Base-by-base conservation (phyloP, 1,140 invertebrate species). In the Drosophila funebris region DNA sequence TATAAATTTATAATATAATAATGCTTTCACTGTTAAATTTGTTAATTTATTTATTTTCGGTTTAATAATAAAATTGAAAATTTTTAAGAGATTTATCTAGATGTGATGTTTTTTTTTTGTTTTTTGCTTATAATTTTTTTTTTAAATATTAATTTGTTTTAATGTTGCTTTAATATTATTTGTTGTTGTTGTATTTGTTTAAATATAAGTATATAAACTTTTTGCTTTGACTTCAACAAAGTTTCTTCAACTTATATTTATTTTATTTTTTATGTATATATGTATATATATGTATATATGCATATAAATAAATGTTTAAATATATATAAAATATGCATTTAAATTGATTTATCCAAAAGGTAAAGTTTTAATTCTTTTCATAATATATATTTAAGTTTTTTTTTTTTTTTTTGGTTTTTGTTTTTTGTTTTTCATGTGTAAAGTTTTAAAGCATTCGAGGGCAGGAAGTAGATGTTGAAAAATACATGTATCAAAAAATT, bases 31-130 rank as follows among this genome's bases (percentile, higher is more conserved):
- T 82, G 78, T 83, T 83, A 82, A 83, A 83, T 87, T 85, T 81
- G 64, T 81, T 85, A 78, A 85, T 87, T 78, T 78, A 88, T 87
- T 87, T 78, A 82, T 63, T 84, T 84, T 84, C 75, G 67, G 83
- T 87, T 87, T 87, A 76, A 82, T 87, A 87, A 87, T 87, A 87
- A 87, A 87, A 87, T 87, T 87, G 82, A 87, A 87, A 87, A 87
- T 87, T 87, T 87, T 87, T 78, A 87, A 87, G 82, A 87, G 82
- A 87, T 87, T 87, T 87, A 87, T 87, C 82, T 87, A 87, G 82
- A 87, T 87, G 82, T 87, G 82, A 82, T 87, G 78, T 85, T 80
- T 71, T 62, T 50, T 81, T 69, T 72, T 74, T 41, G 56, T 71
- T 50, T 56, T 50, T 61, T 61, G 8, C 64, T 74, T 74, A 70